Evolutionary conservation across 2,113 vertebrate species (phyloP).

Genomic region (Saccopteryx bilineata): DNA sequence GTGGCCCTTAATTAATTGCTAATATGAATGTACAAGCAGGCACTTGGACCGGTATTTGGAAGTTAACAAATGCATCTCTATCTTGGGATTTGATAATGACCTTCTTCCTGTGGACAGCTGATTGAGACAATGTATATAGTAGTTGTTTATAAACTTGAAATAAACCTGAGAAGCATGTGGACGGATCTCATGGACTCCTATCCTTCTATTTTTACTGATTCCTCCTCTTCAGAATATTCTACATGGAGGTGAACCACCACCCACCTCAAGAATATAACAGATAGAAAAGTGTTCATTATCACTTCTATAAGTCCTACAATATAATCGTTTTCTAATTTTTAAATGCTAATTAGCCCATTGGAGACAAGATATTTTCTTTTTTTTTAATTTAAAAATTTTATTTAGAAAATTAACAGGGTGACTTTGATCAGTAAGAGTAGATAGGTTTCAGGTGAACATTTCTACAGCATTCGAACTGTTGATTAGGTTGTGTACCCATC

Average conservation of each 20-base stretch:
- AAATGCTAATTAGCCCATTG: background rate
- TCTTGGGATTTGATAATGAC: constrained; percentile 68
- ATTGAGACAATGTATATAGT: background rate
- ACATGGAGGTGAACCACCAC: background rate
- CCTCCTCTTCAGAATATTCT: constrained; percentile 27
- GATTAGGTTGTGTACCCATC: too few relatives aligned
- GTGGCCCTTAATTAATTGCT: constrained; percentile 82
- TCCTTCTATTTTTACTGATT: background rate
- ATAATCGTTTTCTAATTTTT: background rate
- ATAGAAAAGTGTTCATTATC: background rate
- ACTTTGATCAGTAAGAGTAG: too few relatives aligned
- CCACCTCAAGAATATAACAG: background rate
- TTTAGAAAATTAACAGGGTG: too few relatives aligned
- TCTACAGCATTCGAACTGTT: too few relatives aligned
- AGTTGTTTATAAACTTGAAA: constrained; percentile 57
- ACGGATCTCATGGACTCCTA: background rate
- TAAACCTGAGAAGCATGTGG: background rate
- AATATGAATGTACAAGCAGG: constrained; percentile 68
- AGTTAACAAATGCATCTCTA: constrained; percentile 75
- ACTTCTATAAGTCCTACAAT: background rate
- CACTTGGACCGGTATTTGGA: constrained; percentile 61
- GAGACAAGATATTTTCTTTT: background rate
- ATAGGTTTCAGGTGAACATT: too few relatives aligned
- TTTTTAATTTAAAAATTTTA: too few relatives aligned
- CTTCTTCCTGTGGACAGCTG: constrained; percentile 58